Base-by-base conservation (phyloP, 1,140 invertebrate genomes). In the Dendrolimus kikuchii region DNA sequence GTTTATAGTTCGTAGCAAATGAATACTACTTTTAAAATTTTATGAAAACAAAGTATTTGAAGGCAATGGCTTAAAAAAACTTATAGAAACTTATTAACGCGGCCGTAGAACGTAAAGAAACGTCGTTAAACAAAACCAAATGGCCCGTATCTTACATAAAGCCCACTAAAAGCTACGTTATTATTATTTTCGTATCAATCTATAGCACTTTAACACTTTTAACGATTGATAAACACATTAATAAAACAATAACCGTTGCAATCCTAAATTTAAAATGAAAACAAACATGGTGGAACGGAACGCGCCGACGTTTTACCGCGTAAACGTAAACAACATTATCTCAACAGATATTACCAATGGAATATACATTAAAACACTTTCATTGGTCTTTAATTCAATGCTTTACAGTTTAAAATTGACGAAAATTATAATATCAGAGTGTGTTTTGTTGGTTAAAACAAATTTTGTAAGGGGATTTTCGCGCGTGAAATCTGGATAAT, bases 401-500 rank as follows among this genome's bases (percentile, higher is more conserved):
- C 41, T 48, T 60, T 64, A 66, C 57, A 60, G 59, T 52, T 64
- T 51, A 60, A 60, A 66, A 62, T 59, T 55, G 58, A 46, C 36
- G 52, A 59, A 60, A 55, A 59, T 61, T 63, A 66, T 59, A 57
- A 62, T 62, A 61, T 64, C 43, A 38, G 55, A 62, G 53, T 55
- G 41, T 70, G 66, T 64, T 74, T 68, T 68, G 64, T 66, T 70
- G 57, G 61, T 57, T 67, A 74, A 80, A 76, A 80, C 77, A 77
- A 59, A 64, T 41, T 6, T 40, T 37, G 59, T 40, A 57, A 42
- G 56, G 57, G 62, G 66, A 69, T 68, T 60, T 66, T 54, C 48
- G 77, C 69, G 65, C 63, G 68, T 68, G 68, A 75, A 77, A 76
- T 78, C 75, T 81, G 77, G 74, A 77, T 78, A 78, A 78, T 77